These are phyloP conservation scores for Phrynocephalus vlangalii DNA, from an alignment of 2,797 vertebrate genomes.

Conservation along the genomic window DNA sequence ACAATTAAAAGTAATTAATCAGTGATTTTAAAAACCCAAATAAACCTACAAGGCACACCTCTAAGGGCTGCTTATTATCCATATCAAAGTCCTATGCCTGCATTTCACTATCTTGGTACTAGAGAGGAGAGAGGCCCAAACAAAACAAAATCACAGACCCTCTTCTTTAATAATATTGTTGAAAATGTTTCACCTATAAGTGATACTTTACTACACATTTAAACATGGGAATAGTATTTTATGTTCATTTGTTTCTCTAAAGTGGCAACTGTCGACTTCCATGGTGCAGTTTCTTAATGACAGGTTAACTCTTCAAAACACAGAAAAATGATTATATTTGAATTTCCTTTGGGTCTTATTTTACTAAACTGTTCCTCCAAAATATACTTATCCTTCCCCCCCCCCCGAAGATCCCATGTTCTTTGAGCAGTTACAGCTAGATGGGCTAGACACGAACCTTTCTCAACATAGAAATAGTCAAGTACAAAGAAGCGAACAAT, in stretches of 20 bases:
- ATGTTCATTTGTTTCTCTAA: background rate
- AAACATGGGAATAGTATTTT: background rate
- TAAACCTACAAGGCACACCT: too few relatives aligned
- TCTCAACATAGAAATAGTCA: constrained; percentile 70
- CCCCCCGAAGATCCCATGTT: constrained; percentile 71
- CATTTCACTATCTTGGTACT: too few relatives aligned
- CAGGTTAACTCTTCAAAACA: background rate
- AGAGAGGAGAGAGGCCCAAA: too few relatives aligned
- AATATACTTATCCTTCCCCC: constrained; percentile 55
- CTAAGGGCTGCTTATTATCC: too few relatives aligned
- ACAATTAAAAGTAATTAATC: too few relatives aligned
- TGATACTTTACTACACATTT: background rate
- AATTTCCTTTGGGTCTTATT: constrained; percentile 39
- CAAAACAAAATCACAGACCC: too few relatives aligned
- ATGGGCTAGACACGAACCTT: constrained; percentile 69
- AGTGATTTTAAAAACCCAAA: too few relatives aligned
- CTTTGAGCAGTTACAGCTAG: constrained; percentile 64
- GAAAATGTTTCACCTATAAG: background rate
- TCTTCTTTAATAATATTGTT: background rate
- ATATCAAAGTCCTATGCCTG: too few relatives aligned
- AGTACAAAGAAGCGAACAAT: constrained; percentile 59
- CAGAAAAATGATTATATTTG: constrained; percentile 31
- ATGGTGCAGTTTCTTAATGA: background rate
- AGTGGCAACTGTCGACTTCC: background rate
- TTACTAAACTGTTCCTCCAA: constrained; percentile 13